These are phyloP conservation scores for Lutraria lutraria DNA, from an alignment of 2,888 invertebrate species.

Conservation along the genomic window DNA sequence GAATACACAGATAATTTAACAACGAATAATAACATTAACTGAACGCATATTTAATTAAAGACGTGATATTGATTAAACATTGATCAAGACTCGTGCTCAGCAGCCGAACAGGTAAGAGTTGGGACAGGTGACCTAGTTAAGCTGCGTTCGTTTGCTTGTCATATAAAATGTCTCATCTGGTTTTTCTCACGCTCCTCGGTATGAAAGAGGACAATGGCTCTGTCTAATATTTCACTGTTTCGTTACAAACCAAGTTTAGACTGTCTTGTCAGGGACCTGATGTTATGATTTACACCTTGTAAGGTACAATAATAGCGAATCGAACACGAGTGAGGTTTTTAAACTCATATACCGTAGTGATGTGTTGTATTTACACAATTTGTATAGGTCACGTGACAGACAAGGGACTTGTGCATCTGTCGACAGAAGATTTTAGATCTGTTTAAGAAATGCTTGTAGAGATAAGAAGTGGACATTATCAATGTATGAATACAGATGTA, in stretches of 20 bases:
- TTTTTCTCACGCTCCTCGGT: slow-evolving; percentile 48
- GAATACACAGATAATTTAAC: background rate
- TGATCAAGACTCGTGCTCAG: slow-evolving; percentile 37
- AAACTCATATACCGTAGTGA: background rate
- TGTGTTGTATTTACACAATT: slow-evolving; percentile 35
- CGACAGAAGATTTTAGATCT: slow-evolving; percentile 6
- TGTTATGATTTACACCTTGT: slow-evolving; percentile 45
- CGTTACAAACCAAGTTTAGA: slow-evolving; percentile 15
- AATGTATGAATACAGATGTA: slow-evolving; percentile 31
- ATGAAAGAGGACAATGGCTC: slow-evolving; percentile 28
- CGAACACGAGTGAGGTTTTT: background rate
- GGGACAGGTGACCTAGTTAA: slow-evolving; percentile 47
- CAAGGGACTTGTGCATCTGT: slow-evolving; percentile 54
- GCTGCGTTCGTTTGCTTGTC: slow-evolving; percentile 42
- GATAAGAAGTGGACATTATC: slow-evolving; percentile 52
- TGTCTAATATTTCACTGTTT: slow-evolving; percentile 47
- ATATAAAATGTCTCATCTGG: slow-evolving; percentile 46
- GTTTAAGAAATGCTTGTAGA: slow-evolving; percentile 22
- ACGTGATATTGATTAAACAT: slow-evolving; percentile 39
- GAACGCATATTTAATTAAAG: slow-evolving; percentile 58
- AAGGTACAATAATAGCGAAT: slow-evolving; percentile 19
- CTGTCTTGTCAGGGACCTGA: slow-evolving; percentile 15
- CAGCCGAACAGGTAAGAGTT: slow-evolving; percentile 26
- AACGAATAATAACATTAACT: background rate
- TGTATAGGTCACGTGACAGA: slow-evolving; percentile 35